Conservation (phyloP, 2,113 vertebrate species). For the Echinops telfairi region DNA sequence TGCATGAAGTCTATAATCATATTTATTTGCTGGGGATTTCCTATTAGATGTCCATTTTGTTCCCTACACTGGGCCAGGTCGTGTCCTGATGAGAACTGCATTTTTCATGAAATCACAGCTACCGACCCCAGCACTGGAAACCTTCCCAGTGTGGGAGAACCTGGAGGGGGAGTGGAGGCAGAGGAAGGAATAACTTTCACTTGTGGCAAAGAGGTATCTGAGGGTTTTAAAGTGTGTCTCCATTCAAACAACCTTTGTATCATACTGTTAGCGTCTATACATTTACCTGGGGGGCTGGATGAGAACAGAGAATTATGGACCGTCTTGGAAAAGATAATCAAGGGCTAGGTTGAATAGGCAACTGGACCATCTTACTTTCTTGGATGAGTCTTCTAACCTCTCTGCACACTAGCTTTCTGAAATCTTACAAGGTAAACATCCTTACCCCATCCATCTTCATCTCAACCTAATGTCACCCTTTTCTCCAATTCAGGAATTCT, state of each 20-base stretch:
- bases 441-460: background rate
- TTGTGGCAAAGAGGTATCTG: slow-evolving; percentile 22
- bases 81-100: background rate
- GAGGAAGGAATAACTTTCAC: background rate
- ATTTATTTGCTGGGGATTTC: slow-evolving; percentile 8
- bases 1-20: background rate
- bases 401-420: background rate
- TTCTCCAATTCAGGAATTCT: slow-evolving; percentile 28
- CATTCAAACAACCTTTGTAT: slow-evolving; percentile 20
- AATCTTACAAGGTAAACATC: background rate
- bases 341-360: background rate
- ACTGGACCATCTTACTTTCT: background rate
- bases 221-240: slow-evolving; percentile 5
- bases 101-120: background rate
- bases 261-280: background rate
- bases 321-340: slow-evolving; percentile 17
- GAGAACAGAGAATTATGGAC: background rate
- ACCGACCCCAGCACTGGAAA: background rate
- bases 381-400: background rate
- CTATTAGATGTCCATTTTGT: background rate
- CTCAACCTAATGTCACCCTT: background rate
- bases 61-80: background rate
- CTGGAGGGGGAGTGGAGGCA: background rate
- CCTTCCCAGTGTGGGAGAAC: background rate
- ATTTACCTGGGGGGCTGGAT: background rate